phyloP scores from a whole-genome alignment of 2,797 vertebrate species.

The Microctenopoma lineatum region DNA sequence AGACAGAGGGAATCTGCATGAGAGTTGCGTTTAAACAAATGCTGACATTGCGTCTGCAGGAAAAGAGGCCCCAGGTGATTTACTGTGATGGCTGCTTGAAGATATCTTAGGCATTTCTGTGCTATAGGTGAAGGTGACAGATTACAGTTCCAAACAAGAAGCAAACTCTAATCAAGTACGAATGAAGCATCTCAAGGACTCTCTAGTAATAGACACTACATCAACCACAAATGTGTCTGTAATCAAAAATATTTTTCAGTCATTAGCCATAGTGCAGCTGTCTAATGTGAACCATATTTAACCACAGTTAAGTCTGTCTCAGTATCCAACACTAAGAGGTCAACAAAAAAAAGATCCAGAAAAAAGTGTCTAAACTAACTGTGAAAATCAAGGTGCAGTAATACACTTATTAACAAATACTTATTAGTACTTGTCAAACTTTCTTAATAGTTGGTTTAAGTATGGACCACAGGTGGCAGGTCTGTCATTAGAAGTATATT shows the following conservation, averaged over 20 bases:
- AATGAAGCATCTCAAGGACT: neutral
- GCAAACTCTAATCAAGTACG: neutral
- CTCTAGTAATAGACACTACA: neutral
- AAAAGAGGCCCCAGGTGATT: neutral
- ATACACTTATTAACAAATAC: too few species aligned
- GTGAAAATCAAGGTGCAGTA: too few species aligned
- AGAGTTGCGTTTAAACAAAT: too few species aligned
- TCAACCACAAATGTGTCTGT: neutral
- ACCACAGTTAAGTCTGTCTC: too few species aligned
- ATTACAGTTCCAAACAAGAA: neutral
- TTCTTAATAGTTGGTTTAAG: too few species aligned
- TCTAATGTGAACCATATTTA: neutral
- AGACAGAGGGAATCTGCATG: too few species aligned
- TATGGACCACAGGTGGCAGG: too few species aligned
- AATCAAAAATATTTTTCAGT: neutral
- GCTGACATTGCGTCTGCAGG: too few species aligned
- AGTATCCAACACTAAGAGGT: neutral
- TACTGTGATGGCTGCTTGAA: neutral
- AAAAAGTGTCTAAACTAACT: too few species aligned
- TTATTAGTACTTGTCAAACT: too few species aligned
- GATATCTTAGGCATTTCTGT: neutral
- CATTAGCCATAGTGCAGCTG: neutral
- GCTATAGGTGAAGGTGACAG: neutral
- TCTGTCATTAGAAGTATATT: too few species aligned
- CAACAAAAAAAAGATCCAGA: neutral